Evolutionary conservation across 92 coral and sea anemone species (phyloP).

Genomic region (Plumapathes pennacea): DNA sequence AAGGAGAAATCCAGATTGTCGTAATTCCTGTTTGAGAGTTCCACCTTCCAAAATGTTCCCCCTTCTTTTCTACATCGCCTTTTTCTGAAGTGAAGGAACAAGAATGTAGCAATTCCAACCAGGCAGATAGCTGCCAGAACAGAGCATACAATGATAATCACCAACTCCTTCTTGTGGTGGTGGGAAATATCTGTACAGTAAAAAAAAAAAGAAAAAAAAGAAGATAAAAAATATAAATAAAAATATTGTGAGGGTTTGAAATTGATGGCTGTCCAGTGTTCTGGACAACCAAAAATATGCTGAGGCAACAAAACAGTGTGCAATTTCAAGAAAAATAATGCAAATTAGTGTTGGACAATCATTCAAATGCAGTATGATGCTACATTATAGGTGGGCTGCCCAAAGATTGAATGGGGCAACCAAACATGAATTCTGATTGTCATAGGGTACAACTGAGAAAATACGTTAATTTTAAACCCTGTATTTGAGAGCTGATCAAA

Average conservation of each 20-base stretch:
- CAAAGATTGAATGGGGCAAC: no score
- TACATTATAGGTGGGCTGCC: no score
- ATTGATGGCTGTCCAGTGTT: not conserved
- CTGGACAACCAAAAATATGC: not conserved
- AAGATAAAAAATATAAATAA: not conserved
- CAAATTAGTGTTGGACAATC: no score
- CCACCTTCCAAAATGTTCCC: slow-evolving; percentile 72
- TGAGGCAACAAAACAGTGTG: no score
- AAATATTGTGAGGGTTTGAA: not conserved
- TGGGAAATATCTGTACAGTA: not conserved
- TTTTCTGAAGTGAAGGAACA: slow-evolving; percentile 49
- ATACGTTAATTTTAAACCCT: no score
- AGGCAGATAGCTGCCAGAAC: slow-evolving; percentile 47
- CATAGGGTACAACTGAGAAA: no score
- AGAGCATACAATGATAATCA: slow-evolving; percentile 61
- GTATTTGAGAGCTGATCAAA: no score
- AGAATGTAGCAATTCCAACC: slow-evolving; percentile 19
- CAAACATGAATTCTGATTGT: no score
- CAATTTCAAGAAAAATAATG: no score
- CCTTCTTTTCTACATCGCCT: slow-evolving; percentile 23
- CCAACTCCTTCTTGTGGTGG: slow-evolving; percentile 42
- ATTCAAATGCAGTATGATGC: no score
- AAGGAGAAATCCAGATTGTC: slow-evolving; percentile 85
- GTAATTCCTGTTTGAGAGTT: slow-evolving; percentile 73
- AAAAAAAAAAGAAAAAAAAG: not conserved